Conservation (phyloP, 1,140 invertebrate genomes). For the Drosophila arizonae region DNA sequence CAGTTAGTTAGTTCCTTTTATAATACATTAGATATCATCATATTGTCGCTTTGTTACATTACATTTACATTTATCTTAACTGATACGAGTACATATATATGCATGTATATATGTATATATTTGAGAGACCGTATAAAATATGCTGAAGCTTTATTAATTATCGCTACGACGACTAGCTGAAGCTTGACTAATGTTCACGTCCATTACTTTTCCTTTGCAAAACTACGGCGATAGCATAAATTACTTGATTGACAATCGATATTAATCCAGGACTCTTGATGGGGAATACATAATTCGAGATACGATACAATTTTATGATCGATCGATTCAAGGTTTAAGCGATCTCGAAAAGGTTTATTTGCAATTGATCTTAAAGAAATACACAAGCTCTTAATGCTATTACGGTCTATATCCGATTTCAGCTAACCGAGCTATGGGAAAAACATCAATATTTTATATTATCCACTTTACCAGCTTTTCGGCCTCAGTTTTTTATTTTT, state of each 20-base stretch:
- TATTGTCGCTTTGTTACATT: conserved; percentile 78
- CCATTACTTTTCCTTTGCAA: conserved; percentile 1
- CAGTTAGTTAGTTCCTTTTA: conserved; percentile 47
- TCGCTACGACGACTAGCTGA: conserved; percentile 70
- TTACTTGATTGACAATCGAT: too few relatives aligned
- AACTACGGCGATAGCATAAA: not conserved
- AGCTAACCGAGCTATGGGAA: not conserved
- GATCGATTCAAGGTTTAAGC: not conserved
- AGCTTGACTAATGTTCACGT: conserved; percentile 56
- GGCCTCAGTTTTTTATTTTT: not conserved
- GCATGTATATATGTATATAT: not conserved
- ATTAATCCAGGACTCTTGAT: too few relatives aligned
- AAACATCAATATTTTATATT: not conserved
- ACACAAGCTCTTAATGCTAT: not conserved
- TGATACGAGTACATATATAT: conserved; percentile 24
- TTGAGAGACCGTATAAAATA: conserved; percentile 71
- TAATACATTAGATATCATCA: conserved; percentile 71
- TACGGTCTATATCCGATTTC: not conserved
- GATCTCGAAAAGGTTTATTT: not conserved
- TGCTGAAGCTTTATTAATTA: conserved; percentile 63
- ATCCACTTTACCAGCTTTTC: conserved; percentile 41
- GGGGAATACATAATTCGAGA: too few relatives aligned
- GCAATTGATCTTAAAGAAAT: not conserved
- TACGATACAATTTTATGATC: not conserved
- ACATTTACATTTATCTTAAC: conserved; percentile 72